phyloP scores from a whole-genome alignment of 2,113 vertebrate genomes.

The Macrotus californicus region DNA sequence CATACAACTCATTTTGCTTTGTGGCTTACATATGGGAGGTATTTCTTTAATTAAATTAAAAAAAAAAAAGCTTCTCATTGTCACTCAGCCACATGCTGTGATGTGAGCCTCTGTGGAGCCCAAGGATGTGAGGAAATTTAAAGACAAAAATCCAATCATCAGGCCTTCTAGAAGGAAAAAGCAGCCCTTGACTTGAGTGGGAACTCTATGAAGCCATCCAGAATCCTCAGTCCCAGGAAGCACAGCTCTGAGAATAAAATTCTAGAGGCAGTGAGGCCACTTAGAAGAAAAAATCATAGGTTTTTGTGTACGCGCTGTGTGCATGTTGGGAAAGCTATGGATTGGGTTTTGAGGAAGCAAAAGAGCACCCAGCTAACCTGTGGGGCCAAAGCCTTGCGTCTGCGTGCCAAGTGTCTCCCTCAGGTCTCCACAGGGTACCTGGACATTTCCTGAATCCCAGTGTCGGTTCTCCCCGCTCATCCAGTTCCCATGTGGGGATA shows the following conservation, averaged over 20 bases:
- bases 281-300: background rate
- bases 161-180: background rate
- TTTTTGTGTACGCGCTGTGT: background rate
- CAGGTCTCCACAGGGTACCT: background rate
- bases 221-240: background rate
- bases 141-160: background rate
- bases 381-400: too few relatives aligned
- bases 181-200: background rate
- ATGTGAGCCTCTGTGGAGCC: background rate
- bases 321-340: background rate
- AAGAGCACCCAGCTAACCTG: background rate
- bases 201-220: background rate
- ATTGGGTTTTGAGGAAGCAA: background rate
- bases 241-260: background rate
- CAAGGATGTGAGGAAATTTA: background rate
- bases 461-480: background rate
- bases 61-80: background rate
- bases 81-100: background rate
- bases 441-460: background rate
- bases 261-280: background rate
- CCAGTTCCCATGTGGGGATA: background rate
- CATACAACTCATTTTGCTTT: background rate
- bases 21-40: background rate
- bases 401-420: background rate
- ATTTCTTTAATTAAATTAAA: constrained; percentile 2